These are phyloP conservation scores for Schizaphis graminum DNA, from an alignment of 2,888 invertebrate species.

Conservation along the genomic window DNA sequence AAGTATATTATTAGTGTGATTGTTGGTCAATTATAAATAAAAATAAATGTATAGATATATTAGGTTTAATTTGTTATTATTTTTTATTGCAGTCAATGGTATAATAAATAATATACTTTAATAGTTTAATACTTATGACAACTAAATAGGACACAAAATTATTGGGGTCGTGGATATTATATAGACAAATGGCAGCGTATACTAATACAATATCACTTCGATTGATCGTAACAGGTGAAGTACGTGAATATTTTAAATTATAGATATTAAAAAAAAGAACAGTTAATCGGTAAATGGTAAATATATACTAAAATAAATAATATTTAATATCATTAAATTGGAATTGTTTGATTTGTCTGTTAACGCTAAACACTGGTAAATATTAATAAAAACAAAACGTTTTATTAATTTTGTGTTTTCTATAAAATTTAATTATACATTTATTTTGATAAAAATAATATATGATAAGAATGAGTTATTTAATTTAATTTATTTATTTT, in stretches of 20 bases:
- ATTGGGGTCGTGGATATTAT: neutral
- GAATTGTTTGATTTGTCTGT: neutral
- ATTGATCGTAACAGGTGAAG: neutral
- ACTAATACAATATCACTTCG: neutral
- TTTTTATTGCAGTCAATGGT: neutral
- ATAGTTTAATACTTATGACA: neutral
- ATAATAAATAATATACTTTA: neutral
- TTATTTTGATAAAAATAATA: no score
- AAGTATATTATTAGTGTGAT: neutral
- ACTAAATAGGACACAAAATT: neutral
- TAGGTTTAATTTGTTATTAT: neutral
- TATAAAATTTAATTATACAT: no score
- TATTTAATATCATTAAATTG: no score
- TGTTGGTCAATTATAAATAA: neutral
- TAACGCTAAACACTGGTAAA: neutral
- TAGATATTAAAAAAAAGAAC: neutral
- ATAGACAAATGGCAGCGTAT: neutral
- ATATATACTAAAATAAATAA: neutral
- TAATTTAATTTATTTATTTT: no score
- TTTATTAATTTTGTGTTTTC: neutral
- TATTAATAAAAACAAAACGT: neutral
- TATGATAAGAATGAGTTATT: no score
- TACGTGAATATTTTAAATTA: constrained; percentile 43
- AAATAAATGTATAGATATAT: neutral
- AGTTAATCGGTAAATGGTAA: neutral